Evolutionary conservation across 2,888 invertebrate genomes (phyloP), one percentile per base, ranked within the genome.

Genomic region (Lasius fuliginosus): DNA sequence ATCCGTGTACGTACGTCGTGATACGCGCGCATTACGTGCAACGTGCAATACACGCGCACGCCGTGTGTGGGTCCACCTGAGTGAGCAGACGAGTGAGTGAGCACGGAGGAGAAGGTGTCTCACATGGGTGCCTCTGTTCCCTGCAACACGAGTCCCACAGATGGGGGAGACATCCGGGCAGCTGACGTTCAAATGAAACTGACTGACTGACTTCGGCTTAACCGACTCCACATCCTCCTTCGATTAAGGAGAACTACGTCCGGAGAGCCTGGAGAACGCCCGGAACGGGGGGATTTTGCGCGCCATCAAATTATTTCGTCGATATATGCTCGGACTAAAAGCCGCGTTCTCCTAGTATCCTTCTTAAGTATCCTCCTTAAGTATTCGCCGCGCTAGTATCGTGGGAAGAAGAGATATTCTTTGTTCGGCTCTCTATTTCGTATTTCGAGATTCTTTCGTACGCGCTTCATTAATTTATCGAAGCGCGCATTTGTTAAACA

Each of bases 111-210:
- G 94, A 94, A 94, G 94, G 94, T 94, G 94, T 94, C 94, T 94
- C 94, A 94, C 94, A 94, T 94, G 94, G 94, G 93, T 94, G 94
- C 94, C 92, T 92, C 94, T 93, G 92, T 93, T 92, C 92, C 92
- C 94, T 93, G 92, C 93, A 94, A 93, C 94, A 91, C 93, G 93
- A 93, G 92, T 93, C 92, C 92, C 93, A 93, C 93, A 94, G 93
- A 94, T 94, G 94, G 95, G 94, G 94, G 94, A 94, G 94, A 95
- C 94, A 95, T 95, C 94, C 94, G 94, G 94, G 94, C 94, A 95
- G 94, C 94, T 95, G 94, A 95, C 94, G 94, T 94, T 93, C 93
- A 92, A 94, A 93, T 93, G 93, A 94, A 93, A 93, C 93, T 93
- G 93, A 94, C 94, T 94, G 92, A 93, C 93, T 93, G 94, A 94